A percentile compares a stretch with the other conserved stretches of the same genome.
Evolutionary conservation across 2,113 vertebrate genomes (phyloP).

Genomic region (Cairina moschata): DNA sequence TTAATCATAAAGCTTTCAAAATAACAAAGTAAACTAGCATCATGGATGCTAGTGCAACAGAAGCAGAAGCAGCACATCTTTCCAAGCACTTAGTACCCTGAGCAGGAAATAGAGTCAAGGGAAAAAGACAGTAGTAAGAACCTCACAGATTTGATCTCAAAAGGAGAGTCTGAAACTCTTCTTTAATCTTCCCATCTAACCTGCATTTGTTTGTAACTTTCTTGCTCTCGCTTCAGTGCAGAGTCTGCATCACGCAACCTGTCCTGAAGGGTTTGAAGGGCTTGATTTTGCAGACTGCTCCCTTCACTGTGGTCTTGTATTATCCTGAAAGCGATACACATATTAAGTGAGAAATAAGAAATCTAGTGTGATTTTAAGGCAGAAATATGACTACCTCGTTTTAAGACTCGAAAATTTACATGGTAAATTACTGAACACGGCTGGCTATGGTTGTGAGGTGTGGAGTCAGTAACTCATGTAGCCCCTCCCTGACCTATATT

Average conservation of each 20-base stretch:
- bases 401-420: neutral
- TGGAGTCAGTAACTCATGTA: neutral
- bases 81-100: neutral
- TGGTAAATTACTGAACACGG: neutral
- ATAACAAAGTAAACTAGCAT: neutral
- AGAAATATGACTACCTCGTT: neutral
- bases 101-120: neutral
- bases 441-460: neutral
- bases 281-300: conserved; percentile 89
- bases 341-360: neutral
- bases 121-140: neutral
- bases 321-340: conserved; percentile 78
- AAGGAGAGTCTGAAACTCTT: neutral
- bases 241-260: conserved; percentile 87
- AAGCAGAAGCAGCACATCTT: neutral
- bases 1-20: neutral
- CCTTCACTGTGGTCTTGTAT: conserved; percentile 93
- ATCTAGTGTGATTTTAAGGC: neutral
- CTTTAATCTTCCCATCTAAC: conserved; percentile 66
- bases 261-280: conserved; percentile 90
- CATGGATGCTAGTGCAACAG: neutral
- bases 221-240: conserved; percentile 87
- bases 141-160: neutral
- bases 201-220: conserved; percentile 94
- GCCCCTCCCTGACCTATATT: neutral